Evolutionary conservation across 2,888 invertebrate species (phyloP).

Genomic region (Athalia cordata): DNA sequence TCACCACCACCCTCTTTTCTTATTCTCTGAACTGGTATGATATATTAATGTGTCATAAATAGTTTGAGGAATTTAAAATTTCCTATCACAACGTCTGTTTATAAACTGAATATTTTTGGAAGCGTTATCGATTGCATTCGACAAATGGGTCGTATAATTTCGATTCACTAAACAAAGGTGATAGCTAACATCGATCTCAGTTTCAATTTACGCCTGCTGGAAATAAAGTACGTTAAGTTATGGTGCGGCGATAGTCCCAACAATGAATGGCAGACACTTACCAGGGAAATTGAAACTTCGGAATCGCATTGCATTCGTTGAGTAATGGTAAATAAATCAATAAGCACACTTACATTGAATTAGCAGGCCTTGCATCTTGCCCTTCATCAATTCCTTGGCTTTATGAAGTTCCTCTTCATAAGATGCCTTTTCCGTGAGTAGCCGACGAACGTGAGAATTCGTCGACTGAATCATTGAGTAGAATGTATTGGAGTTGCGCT

Average conservation of each 20-base stretch:
- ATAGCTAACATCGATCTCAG: constrained; percentile 1
- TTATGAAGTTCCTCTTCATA: constrained; percentile 92
- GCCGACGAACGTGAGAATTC: constrained; percentile 91
- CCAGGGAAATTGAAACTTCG: constrained; percentile 35
- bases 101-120: too few relatives aligned
- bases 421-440: constrained; percentile 88
- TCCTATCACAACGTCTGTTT: too few relatives aligned
- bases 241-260: background rate
- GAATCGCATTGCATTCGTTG: constrained; percentile 26
- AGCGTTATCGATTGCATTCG: too few relatives aligned
- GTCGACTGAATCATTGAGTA: constrained; percentile 97
- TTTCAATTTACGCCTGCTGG: background rate
- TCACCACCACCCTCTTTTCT: background rate
- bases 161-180: background rate
- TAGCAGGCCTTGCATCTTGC: constrained; percentile 88
- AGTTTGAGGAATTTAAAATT: too few relatives aligned
- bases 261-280: constrained; percentile 24
- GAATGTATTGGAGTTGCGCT: constrained; percentile 92
- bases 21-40: background rate
- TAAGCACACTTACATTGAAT: constrained; percentile 89
- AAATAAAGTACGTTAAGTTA: constrained; percentile 9
- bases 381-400: constrained; percentile 89
- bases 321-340: constrained; percentile 9
- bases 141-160: background rate
- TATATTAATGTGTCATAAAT: too few relatives aligned